Evolutionary conservation across 2,113 vertebrate species (phyloP), one percentile per base, ranked within the genome.

Genomic region (Hypocryptadius cinnamomeus): DNA sequence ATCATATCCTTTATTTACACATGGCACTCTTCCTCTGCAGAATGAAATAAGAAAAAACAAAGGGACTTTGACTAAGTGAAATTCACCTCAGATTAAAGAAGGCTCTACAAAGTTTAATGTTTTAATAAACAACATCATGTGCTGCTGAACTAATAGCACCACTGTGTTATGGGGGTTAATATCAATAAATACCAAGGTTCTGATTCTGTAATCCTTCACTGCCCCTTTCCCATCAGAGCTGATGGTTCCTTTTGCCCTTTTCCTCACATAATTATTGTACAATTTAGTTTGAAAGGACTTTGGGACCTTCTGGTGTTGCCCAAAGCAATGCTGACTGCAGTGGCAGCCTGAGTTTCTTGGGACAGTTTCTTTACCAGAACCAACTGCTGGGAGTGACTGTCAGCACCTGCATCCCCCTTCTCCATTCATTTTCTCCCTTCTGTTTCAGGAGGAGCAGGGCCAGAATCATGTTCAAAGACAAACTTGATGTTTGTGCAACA

Each of bases 1-100:
- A 87, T 79, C 82, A 50, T 44, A 88, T 77, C 60, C 87, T 90
- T 79, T 87, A 88, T 95, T 95, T 91, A 79, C 76, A 73, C 60
- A 72, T 7, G 35, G 76, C 79, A 91, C 83, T 79, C 76, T 88
- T 94, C 90, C 79, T 94, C 72, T 1, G 4, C 71, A 77, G 64
- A 79, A 90, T 54, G 54, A 63, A 93, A 79, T 21, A 68, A 77
- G 85, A 44, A 83, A 47, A 85, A 84, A 57, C 20, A 69, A 70
- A 79, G 17, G 45, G 45, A 66, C 50, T 73, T 92, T 18, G 40
- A 81, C 53, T 16, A 28, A 64, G 61, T 28, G 35, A 77, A 71
- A 82, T 42, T 76, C 68, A 87, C 25, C 25, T 79, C 76, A 30
- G 40, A 83, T 37, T 71, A 73, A 65, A 77, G 51, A 51, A 79